phyloP scores from a whole-genome alignment of 2,113 vertebrate genomes.

The Etheostoma spectabile region DNA sequence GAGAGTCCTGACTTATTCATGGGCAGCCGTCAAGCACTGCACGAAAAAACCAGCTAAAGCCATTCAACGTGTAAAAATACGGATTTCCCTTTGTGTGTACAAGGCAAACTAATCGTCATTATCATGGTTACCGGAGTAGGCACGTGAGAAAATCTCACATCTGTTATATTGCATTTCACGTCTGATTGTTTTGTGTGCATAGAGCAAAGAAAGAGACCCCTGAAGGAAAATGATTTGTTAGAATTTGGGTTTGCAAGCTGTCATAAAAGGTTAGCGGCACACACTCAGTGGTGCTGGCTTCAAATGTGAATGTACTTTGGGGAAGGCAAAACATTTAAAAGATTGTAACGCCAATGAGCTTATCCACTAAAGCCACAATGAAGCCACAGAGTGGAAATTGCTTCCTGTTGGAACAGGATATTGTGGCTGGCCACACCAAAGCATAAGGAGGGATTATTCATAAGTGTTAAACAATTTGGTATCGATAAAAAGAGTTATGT shows the following conservation, averaged over 20 bases:
- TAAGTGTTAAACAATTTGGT: background rate
- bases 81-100: background rate
- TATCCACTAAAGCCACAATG: background rate
- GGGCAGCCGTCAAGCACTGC: slow-evolving; percentile 29
- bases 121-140: background rate
- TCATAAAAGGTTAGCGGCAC: slow-evolving; percentile 17
- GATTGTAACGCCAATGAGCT: background rate
- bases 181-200: background rate
- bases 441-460: background rate
- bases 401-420: background rate
- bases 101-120: background rate
- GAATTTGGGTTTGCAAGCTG: slow-evolving; percentile 14
- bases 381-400: background rate
- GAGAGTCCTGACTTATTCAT: slow-evolving; percentile 39
- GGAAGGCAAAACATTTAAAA: slow-evolving; percentile 22
- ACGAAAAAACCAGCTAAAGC: slow-evolving; percentile 20
- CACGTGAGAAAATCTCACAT: background rate
- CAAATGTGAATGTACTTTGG: background rate
- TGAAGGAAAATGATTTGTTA: slow-evolving; percentile 8
- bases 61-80: background rate
- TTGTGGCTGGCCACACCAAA: background rate
- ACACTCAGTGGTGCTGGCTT: background rate
- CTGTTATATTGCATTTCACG: background rate
- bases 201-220: background rate
- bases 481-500: background rate